Conservation (phyloP, 1,140 invertebrate genomes). For the Lordiphosa stackelbergi region DNA sequence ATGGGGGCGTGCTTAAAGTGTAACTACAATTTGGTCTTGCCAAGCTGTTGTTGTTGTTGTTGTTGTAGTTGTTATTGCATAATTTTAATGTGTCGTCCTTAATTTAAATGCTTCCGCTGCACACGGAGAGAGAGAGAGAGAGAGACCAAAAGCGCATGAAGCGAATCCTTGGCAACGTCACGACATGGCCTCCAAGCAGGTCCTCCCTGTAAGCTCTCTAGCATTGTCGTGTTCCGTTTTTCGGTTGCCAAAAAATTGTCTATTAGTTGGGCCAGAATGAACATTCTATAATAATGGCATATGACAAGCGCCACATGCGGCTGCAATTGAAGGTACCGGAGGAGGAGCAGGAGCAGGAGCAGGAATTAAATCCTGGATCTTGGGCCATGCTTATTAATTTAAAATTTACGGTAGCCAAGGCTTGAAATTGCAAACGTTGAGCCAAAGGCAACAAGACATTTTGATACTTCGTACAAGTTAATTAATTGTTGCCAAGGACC, state of each 20-base stretch:
- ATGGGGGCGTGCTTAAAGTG: slow-evolving; percentile 29
- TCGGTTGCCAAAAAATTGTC: slow-evolving; percentile 71
- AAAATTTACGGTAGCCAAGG: slow-evolving; percentile 61
- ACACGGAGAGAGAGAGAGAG: slow-evolving; percentile 26
- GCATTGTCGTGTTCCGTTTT: slow-evolving; percentile 48
- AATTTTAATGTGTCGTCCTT: slow-evolving; percentile 75
- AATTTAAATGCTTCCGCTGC: slow-evolving; percentile 75
- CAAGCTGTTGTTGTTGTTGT: slow-evolving; percentile 8
- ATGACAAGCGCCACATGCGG: slow-evolving; percentile 73
- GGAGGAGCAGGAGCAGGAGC: neutral
- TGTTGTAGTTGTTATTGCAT: slow-evolving; percentile 65
- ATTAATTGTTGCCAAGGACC: slow-evolving; percentile 67
- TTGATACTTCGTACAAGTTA: slow-evolving; percentile 73
- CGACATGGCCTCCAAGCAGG: slow-evolving; percentile 41
- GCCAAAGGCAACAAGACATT: slow-evolving; percentile 43
- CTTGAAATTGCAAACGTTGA: slow-evolving; percentile 43
- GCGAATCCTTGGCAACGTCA: slow-evolving; percentile 65
- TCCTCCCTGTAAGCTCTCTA: neutral
- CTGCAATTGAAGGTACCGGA: slow-evolving; percentile 48
- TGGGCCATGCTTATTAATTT: slow-evolving; percentile 63
- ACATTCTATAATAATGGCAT: slow-evolving; percentile 71
- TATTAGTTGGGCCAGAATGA: slow-evolving; percentile 68
- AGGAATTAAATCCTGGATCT: slow-evolving; percentile 7
- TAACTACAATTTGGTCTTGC: slow-evolving; percentile 37
- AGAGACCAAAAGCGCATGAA: slow-evolving; percentile 18